phyloP scores from a whole-genome alignment of 2,113 vertebrate species.

The Lanius ludovicianus region DNA sequence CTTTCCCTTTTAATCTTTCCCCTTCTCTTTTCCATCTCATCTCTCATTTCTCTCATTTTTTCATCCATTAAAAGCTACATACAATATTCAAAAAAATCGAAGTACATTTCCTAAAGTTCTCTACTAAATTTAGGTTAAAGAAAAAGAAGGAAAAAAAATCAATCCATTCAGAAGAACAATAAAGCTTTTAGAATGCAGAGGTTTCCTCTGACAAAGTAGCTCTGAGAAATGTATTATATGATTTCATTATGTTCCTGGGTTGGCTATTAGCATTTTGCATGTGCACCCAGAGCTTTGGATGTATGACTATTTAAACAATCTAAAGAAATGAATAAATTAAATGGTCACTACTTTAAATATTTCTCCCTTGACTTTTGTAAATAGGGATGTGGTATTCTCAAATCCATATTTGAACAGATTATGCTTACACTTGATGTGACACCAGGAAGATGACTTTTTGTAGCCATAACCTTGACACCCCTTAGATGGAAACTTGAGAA shows the following conservation, averaged over 20 bases:
- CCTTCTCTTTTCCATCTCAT: background rate
- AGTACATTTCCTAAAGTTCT: background rate
- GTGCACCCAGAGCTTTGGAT: background rate
- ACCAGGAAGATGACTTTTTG: background rate
- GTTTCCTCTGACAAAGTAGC: background rate
- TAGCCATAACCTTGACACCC: background rate
- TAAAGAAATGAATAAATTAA: background rate
- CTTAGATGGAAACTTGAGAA: background rate
- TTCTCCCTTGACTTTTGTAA: background rate
- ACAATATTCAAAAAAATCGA: background rate
- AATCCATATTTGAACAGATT: background rate
- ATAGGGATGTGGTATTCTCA: background rate
- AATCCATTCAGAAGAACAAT: background rate
- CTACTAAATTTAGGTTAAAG: background rate
- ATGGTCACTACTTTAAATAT: background rate
- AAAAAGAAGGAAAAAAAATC: background rate
- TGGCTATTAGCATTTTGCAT: conserved; percentile 16
- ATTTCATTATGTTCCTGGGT: background rate
- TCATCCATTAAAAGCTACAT: background rate
- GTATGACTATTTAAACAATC: background rate
- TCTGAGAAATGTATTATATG: background rate
- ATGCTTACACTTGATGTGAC: background rate
- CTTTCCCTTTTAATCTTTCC: background rate
- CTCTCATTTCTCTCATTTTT: background rate
- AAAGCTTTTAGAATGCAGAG: background rate